Evolutionary conservation across 2,113 vertebrate genomes (phyloP), one percentile per base, ranked within the genome.

Genomic region (Maylandia zebra): DNA sequence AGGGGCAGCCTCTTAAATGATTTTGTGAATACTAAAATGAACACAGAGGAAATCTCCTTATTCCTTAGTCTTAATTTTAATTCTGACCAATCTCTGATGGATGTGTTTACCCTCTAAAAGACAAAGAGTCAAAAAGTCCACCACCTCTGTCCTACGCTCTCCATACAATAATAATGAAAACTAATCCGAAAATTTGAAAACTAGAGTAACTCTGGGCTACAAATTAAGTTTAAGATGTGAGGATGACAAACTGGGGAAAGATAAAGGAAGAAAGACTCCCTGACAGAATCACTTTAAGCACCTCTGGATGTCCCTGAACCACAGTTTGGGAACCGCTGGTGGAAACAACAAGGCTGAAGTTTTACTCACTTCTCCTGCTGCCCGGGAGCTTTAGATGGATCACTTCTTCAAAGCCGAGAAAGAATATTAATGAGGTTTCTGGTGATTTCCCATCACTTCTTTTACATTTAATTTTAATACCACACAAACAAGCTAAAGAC

Each of bases 361-460:
- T 41, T 13, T 90, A 95, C 94, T 96, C 90, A 95, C 95, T 84
- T 86, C 22, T 69, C 9, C 27, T 90, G 81, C 4, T 12, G 90
- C 80, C 9, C 82, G 30, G 52, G 55, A 82, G 84, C 71, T 87
- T 86, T 90, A 81, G 38, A 89, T 5, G 57, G 30, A 3, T 89
- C 91, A 53, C 8, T 86, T 95, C 94, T 95, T 94, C 38, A 88
- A 86, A 16, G 38, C 13, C 38, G 48, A 89, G 8, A 90, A 10
- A 90, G 2, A 32, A 7, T 32, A 11, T 38, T 7, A 64, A 36
- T 94, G n/a, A 55, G 6, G 7, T 80, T 80, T 45, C 38, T 43
- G 64, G 36, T 69, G 64, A 41, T 71, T 71, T 71, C 64, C 41
- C 22, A 27, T 45, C 13, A 74, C n/a, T 45, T 45, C 38, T 48